phyloP scores from a whole-genome alignment of 2,888 invertebrate species.

The Agrochola macilenta region DNA sequence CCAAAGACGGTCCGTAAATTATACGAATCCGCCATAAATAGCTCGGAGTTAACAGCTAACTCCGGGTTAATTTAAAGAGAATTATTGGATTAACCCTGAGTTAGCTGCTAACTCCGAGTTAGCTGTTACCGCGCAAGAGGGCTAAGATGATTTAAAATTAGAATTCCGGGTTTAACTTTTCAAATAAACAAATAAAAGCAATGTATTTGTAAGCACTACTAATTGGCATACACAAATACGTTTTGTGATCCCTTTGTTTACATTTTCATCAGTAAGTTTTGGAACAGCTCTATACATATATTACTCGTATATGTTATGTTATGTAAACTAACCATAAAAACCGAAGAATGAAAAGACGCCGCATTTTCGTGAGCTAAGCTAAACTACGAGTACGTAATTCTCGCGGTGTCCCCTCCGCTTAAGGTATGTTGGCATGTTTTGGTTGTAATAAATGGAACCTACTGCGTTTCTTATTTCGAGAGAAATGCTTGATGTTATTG shows the following conservation, averaged over 20 bases:
- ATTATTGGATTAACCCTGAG: too few species aligned
- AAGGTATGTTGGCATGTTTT: not conserved
- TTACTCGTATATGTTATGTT: too few species aligned
- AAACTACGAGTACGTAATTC: too few species aligned
- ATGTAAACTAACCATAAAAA: too few species aligned
- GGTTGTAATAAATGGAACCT: conserved; percentile 1
- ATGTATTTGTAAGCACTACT: not conserved
- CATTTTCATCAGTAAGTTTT: not conserved
- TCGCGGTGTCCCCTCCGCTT: not conserved
- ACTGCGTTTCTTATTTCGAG: conserved; percentile 1
- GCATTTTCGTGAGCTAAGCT: not conserved
- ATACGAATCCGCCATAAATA: too few species aligned
- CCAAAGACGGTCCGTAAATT: too few species aligned
- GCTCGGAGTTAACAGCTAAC: too few species aligned
- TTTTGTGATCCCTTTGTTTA: not conserved
- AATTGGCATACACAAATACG: not conserved
- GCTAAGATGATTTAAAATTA: not conserved
- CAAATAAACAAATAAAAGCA: not conserved
- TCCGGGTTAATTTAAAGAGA: too few species aligned
- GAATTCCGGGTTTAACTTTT: not conserved
- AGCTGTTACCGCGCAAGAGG: too few species aligned
- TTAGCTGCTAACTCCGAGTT: too few species aligned
- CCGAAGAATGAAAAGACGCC: too few species aligned
- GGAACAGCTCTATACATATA: too few species aligned
- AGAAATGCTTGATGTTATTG: conserved; percentile 10